Conservation (phyloP, 2,888 invertebrate species). For the Drosophila colorata region DNA sequence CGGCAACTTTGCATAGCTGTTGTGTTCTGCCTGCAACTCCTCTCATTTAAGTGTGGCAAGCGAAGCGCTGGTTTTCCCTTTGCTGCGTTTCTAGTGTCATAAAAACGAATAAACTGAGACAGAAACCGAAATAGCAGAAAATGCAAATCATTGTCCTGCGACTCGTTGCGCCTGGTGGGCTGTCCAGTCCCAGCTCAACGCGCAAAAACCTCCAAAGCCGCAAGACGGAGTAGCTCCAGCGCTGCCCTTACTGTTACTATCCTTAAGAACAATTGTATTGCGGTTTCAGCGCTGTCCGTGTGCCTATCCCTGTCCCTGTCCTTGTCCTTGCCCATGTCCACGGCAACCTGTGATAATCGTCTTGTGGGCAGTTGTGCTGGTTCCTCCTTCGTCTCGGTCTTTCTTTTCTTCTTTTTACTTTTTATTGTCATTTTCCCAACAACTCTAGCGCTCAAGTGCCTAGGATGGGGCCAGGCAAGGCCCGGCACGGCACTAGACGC, state of each 20-base stretch:
- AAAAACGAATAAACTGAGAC: constrained; percentile 67
- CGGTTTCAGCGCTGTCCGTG: constrained; percentile 36
- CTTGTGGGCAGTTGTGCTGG: constrained; percentile 67
- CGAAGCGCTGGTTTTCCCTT: constrained; percentile 35
- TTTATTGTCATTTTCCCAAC: constrained; percentile 52
- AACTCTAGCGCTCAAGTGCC: constrained; percentile 33
- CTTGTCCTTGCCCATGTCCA: constrained; percentile 37
- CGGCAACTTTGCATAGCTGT: constrained; percentile 38
- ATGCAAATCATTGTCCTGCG: constrained; percentile 76
- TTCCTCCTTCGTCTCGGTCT: neutral
- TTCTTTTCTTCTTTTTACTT: constrained; percentile 1
- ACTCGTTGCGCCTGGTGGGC: constrained; percentile 21
- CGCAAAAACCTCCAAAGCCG: constrained; percentile 25
- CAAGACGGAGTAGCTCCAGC: constrained; percentile 26
- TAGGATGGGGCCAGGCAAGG: neutral
- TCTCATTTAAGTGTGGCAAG: constrained; percentile 41
- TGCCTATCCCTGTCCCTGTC: constrained; percentile 3
- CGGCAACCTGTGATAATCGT: constrained; percentile 76
- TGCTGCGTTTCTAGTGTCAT: constrained; percentile 63
- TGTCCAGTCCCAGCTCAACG: constrained; percentile 12
- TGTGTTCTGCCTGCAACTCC: constrained; percentile 24
- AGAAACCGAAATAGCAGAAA: constrained; percentile 64
- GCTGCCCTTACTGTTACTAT: constrained; percentile 25
- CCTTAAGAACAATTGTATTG: constrained; percentile 61
- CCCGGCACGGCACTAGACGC: constrained; percentile 13